Percentiles rank a stretch among this genome's conserved stretches.
Evolutionary conservation across 1,140 invertebrate species (phyloP).

Genomic region (Trichonephila inaurata): DNA sequence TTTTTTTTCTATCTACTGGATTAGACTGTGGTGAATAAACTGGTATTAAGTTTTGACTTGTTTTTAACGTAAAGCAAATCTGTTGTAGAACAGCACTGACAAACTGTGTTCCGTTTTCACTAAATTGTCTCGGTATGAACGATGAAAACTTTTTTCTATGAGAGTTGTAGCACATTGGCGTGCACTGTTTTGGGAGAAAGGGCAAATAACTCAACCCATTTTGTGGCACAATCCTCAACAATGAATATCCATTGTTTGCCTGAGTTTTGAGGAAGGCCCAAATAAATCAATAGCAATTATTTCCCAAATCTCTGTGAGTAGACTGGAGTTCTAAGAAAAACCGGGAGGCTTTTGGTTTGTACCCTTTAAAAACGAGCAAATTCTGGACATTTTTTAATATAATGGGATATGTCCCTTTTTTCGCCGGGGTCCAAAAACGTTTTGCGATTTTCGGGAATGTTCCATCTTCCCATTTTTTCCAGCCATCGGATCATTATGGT

Average conservation of each 20-base stretch:
- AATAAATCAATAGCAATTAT: constrained; percentile 33
- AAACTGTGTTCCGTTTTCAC: background rate
- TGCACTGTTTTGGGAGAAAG: background rate
- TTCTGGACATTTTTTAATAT: background rate
- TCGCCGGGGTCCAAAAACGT: constrained; percentile 29
- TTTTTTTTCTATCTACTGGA: too few species aligned
- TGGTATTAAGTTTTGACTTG: too few species aligned
- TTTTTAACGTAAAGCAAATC: too few species aligned
- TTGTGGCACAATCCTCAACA: too few species aligned
- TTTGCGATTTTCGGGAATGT: constrained; percentile 6
- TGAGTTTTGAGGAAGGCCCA: constrained; percentile 21
- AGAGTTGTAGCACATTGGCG: background rate
- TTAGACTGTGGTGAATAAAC: too few species aligned
- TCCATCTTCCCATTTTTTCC: background rate
- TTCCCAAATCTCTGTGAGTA: background rate
- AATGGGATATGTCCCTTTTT: background rate
- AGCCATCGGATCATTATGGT: constrained; percentile 33
- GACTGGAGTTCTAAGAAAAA: background rate
- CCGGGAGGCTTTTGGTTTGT: background rate
- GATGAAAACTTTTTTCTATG: background rate
- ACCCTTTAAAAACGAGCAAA: background rate
- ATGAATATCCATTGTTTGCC: constrained; percentile 44
- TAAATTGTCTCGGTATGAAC: background rate
- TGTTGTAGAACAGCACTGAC: too few species aligned
- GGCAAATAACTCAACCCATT: constrained; percentile 44